Percentiles rank a stretch among this genome's conserved stretches.
phyloP scores from a whole-genome alignment of 2,797 vertebrate species.

The Heteromormyrus szaboi region DNA sequence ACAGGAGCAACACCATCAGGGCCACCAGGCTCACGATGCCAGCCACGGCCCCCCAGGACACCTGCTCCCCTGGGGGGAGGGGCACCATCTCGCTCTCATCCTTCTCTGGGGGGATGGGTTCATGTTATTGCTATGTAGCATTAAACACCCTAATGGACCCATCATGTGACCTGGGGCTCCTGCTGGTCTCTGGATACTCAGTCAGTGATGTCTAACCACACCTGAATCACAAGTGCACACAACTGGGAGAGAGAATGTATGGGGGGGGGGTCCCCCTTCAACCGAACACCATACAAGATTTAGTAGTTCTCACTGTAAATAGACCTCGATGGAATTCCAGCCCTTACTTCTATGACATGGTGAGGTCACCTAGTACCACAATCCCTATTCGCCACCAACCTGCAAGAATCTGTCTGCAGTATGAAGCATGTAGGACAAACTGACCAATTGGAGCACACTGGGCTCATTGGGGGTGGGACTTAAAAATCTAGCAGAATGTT shows the following conservation, averaged over 20 bases:
- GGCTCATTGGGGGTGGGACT: background rate
- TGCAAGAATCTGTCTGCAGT: background rate
- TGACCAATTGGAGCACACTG: background rate
- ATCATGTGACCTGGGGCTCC: background rate
- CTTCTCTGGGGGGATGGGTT: conserved; percentile 28
- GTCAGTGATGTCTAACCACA: background rate
- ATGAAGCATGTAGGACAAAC: background rate
- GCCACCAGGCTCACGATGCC: conserved; percentile 76
- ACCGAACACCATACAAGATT: background rate
- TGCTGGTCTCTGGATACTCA: background rate
- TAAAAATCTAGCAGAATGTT: background rate
- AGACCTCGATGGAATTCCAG: background rate
- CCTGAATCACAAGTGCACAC: background rate
- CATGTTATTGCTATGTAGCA: background rate
- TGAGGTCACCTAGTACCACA: background rate
- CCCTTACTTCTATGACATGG: background rate
- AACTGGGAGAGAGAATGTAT: background rate
- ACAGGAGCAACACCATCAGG: conserved; percentile 69
- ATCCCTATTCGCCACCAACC: background rate
- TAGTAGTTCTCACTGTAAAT: background rate
- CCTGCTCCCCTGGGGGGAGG: conserved; percentile 58
- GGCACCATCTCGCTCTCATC: conserved; percentile 71
- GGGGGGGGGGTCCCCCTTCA: background rate
- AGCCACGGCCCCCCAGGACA: conserved; percentile 73
- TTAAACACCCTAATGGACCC: background rate